A percentile compares a stretch with the other conserved stretches of the same genome.
phyloP scores from a whole-genome alignment of 2,797 vertebrate species.

The Xenopus petersii region DNA sequence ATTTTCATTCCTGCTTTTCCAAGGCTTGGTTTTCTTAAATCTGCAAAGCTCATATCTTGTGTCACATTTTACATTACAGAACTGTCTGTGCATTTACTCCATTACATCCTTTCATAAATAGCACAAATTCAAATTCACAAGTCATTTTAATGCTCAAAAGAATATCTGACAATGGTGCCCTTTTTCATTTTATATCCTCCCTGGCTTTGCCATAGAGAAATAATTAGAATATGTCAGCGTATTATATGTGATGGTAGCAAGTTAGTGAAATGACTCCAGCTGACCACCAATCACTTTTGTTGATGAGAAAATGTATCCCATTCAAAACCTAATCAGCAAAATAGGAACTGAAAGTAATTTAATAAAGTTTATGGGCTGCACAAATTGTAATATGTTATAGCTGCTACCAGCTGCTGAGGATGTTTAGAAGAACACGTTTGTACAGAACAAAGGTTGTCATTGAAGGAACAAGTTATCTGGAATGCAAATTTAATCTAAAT shows the following conservation, averaged over 20 bases:
- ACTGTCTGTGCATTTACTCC: neutral
- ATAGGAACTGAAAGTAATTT: conserved; percentile 60
- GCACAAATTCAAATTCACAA: neutral
- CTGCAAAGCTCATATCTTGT: neutral
- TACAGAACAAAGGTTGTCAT: conserved; percentile 39
- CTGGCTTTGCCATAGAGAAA: conserved; percentile 43
- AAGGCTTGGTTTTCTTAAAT: too few species aligned
- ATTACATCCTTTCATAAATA: neutral
- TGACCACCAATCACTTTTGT: conserved; percentile 66
- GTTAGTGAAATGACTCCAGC: conserved; percentile 61
- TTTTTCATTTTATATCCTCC: conserved; percentile 15
- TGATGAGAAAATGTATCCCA: conserved; percentile 68
- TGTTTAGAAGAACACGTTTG: conserved; percentile 37
- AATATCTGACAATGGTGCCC: neutral
- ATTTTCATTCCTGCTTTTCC: too few species aligned
- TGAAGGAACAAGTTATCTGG: conserved; percentile 17
- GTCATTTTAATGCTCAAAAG: neutral
- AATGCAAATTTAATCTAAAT: neutral
- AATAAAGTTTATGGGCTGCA: conserved; percentile 43
- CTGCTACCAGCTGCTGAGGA: conserved; percentile 58
- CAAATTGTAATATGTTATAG: conserved; percentile 51
- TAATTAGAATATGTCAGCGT: conserved; percentile 39
- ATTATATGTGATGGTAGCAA: conserved; percentile 55
- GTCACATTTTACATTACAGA: neutral
- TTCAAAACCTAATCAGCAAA: conserved; percentile 64